These are phyloP conservation scores for Tetranychus urticae DNA, from an alignment of 1,140 invertebrate genomes.

Conservation along the genomic window DNA sequence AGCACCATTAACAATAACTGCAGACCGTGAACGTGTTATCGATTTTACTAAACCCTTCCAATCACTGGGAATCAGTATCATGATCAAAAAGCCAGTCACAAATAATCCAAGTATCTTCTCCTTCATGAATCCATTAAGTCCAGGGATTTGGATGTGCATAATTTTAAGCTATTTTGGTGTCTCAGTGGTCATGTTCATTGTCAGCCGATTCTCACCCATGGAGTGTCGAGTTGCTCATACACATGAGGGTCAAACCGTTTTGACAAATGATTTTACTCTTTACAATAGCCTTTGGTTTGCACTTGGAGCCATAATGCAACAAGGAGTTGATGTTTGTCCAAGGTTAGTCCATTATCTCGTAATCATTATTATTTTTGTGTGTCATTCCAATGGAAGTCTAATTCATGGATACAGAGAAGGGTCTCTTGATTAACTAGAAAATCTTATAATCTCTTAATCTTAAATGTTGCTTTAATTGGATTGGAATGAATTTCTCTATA, in stretches of 20 bases:
- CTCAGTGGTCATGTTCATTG: slow-evolving; percentile 24
- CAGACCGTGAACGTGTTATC: slow-evolving; percentile 28
- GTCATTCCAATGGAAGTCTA: no score
- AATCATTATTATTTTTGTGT: no score
- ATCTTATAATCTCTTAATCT: neutral
- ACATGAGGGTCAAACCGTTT: slow-evolving; percentile 22
- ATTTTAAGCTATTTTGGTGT: slow-evolving; percentile 28
- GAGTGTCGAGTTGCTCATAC: slow-evolving; percentile 23
- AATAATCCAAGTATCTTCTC: slow-evolving; percentile 27
- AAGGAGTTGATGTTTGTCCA: slow-evolving; percentile 31
- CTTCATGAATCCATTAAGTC: slow-evolving; percentile 30
- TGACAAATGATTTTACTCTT: slow-evolving; percentile 29
- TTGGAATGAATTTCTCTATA: neutral
- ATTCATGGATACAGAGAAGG: no score
- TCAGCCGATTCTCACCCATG: slow-evolving; percentile 31
- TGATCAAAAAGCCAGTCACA: slow-evolving; percentile 32
- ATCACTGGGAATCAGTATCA: slow-evolving; percentile 32
- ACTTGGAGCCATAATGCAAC: slow-evolving; percentile 47
- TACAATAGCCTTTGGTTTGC: slow-evolving; percentile 38
- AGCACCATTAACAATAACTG: slow-evolving; percentile 29
- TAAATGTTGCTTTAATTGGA: neutral
- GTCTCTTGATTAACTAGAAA: neutral
- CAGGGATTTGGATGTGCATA: slow-evolving; percentile 31
- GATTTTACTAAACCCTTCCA: slow-evolving; percentile 33
- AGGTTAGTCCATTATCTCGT: slow-evolving; percentile 18